Base-by-base conservation (phyloP, 2,888 invertebrate genomes). In the Ditula angustiorana region DNA sequence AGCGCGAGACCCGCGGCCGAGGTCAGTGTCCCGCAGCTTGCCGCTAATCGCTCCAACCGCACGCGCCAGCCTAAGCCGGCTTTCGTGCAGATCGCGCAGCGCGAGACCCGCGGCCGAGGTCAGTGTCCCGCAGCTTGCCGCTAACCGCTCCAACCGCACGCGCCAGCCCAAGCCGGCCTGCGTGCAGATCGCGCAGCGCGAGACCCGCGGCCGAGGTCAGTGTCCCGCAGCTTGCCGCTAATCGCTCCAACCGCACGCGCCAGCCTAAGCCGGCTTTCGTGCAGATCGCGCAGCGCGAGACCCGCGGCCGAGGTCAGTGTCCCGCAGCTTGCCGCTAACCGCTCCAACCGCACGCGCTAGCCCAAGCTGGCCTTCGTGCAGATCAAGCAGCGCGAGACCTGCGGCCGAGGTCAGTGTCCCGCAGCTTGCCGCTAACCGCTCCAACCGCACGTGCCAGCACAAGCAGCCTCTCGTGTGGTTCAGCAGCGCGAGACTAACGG, bases 311-410 rank as follows among this genome's bases (percentile, higher is more conserved):
- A n/a, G n/a, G n/a, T n/a, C n/a, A n/a, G n/a, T n/a, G n/a, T n/a
- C n/a, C n/a, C n/a, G n/a, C n/a, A n/a, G n/a, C n/a, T n/a, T n/a
- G n/a, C n/a, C n/a, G n/a, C 91, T 76, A 88, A 93, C 1, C 87
- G 93, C 46, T 93, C 93, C 11, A 87, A 89, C 66, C 89, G 92
- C 69, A 90, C 92, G 61, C 83, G 92, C 69, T 85, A 88, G 68
- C 82, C 86, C 10, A 86, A 87, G 66, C 91, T 83, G 0, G 89
- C 93, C 55, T 93, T 90, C 74, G 89, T 93, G 37, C 86, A 92
- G 75, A 82, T 91, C 28, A 83, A 86, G 37, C 88, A 86, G 60
- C 72, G 86, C 3, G 85, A 90, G 74, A 85, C 88, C 0, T 74
- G 90, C 3, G 84, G 85, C 16, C 74, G 88, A 76, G 86, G 88